A percentile compares a stretch with the other conserved stretches of the same genome.
These are phyloP conservation scores for Delichon dasypus DNA, from an alignment of 2,797 vertebrate genomes.

Conservation along the genomic window DNA sequence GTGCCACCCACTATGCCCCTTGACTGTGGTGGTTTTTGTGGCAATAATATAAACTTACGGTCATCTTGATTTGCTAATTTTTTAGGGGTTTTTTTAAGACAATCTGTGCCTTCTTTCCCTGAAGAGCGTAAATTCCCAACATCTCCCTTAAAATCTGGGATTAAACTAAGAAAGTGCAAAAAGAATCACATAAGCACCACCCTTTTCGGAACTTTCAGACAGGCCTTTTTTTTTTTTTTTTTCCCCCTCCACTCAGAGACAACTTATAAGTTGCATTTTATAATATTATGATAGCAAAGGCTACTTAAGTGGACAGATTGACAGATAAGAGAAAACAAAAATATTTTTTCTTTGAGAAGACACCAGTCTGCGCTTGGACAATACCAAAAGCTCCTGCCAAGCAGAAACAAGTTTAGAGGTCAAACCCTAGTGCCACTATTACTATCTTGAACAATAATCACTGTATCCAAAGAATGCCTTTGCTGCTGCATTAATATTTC, in stretches of 20 bases:
- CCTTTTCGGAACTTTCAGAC: not conserved
- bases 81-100: not conserved
- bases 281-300: not conserved
- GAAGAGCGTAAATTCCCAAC: not conserved
- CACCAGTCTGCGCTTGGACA: conserved; percentile 27
- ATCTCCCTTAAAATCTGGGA: not conserved
- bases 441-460: conserved; percentile 10
- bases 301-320: conserved; percentile 3
- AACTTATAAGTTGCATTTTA: not conserved
- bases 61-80: not conserved
- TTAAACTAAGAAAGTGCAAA: not conserved
- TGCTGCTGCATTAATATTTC: conserved; percentile 31
- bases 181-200: not conserved
- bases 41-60: not conserved
- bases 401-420: conserved; percentile 47
- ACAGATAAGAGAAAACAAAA: conserved; percentile 44
- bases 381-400: conserved; percentile 3
- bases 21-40: not conserved
- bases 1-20: no score
- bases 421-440: not conserved
- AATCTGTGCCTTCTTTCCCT: not conserved
- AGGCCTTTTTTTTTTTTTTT: not conserved
- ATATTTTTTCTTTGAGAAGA: conserved; percentile 46
- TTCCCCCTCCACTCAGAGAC: not conserved
- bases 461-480: not conserved